Percentiles rank a stretch among this genome's conserved stretches.
Evolutionary conservation across 2,113 vertebrate genomes (phyloP).

Genomic region (Pteropus alecto): DNA sequence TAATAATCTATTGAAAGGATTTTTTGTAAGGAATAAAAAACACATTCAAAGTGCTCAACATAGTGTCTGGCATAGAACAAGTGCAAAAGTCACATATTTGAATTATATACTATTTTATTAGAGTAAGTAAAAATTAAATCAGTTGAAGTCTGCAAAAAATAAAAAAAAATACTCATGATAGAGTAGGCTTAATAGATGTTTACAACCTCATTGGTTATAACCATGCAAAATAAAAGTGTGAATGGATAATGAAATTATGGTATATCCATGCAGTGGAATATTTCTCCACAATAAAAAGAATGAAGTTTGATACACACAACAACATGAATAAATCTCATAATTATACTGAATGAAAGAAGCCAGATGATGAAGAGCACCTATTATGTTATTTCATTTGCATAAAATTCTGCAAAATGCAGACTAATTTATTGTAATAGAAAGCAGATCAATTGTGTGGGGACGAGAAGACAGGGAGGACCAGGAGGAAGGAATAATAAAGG

Average conservation of each 20-base stretch:
- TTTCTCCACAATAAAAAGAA: not conserved
- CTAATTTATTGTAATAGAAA: not conserved
- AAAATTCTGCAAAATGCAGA: not conserved
- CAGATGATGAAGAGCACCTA: not conserved
- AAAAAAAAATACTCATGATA: not conserved
- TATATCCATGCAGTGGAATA: not conserved
- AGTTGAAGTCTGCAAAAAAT: not conserved
- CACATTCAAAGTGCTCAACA: not conserved
- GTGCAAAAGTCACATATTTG: not conserved
- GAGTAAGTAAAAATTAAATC: conserved; percentile 7
- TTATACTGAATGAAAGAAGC: not conserved
- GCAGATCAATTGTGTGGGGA: not conserved
- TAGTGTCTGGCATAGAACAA: not conserved
- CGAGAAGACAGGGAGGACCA: not conserved
- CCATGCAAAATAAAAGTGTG: not conserved
- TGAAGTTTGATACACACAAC: not conserved
- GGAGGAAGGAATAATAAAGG: not conserved
- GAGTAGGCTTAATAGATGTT: not conserved
- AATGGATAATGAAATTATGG: not conserved
- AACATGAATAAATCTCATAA: not conserved
- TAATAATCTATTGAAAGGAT: not conserved
- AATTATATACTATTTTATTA: not conserved
- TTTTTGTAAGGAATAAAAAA: not conserved
- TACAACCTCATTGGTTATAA: not conserved
- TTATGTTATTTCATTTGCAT: not conserved